phyloP scores from a whole-genome alignment of 2,797 vertebrate species.

The Premnoplex brunnescens region DNA sequence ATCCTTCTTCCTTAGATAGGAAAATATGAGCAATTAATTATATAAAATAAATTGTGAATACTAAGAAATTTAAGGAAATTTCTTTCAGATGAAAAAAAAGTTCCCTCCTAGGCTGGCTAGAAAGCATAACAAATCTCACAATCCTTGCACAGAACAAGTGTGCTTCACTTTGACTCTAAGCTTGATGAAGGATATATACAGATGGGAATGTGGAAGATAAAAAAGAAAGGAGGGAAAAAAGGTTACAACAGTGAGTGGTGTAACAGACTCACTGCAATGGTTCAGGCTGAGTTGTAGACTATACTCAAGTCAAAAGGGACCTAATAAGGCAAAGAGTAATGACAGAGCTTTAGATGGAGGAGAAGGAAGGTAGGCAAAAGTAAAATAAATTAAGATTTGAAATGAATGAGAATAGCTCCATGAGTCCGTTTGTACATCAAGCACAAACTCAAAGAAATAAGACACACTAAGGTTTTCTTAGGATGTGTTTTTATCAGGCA shows the following conservation, averaged over 20 bases:
- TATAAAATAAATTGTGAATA: background rate
- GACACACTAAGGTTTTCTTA: background rate
- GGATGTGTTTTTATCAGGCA: background rate
- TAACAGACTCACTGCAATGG: background rate
- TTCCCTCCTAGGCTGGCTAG: background rate
- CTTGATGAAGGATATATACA: background rate
- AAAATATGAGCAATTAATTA: background rate
- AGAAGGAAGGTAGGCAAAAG: background rate
- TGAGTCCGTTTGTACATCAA: background rate
- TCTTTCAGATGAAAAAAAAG: background rate
- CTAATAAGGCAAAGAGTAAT: background rate
- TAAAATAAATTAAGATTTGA: background rate
- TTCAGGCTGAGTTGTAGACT: background rate
- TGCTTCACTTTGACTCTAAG: background rate
- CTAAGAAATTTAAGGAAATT: background rate
- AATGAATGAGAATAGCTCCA: background rate
- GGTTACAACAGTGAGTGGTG: fast-evolving
- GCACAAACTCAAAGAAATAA: background rate
- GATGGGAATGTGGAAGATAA: background rate
- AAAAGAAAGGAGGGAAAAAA: background rate
- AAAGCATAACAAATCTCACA: background rate
- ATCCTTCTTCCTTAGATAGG: background rate
- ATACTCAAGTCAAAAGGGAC: background rate
- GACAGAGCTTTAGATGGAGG: background rate
- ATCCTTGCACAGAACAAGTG: background rate